A percentile compares a stretch with the other conserved stretches of the same genome.
phyloP scores from a whole-genome alignment of 2,888 invertebrate genomes.

The Drosophila phalerata region DNA sequence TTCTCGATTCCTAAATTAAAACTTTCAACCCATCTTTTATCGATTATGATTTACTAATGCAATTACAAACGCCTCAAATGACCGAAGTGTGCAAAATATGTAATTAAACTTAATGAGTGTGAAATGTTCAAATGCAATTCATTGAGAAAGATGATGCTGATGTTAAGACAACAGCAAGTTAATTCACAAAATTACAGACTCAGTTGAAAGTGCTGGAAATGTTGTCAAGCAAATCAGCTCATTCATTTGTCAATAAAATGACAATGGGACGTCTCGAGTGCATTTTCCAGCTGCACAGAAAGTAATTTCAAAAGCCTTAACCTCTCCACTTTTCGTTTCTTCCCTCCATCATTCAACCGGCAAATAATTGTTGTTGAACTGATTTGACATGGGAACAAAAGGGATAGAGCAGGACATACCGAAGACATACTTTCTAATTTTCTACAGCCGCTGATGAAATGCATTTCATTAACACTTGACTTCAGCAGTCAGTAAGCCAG shows the following conservation, averaged over 20 bases:
- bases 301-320: slow-evolving; percentile 20
- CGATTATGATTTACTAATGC: neutral
- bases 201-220: slow-evolving; percentile 40
- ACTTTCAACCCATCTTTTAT: neutral
- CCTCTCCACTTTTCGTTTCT: neutral
- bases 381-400: slow-evolving; percentile 15
- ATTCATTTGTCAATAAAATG: slow-evolving; percentile 77
- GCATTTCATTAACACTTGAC: slow-evolving; percentile 59
- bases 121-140: slow-evolving; percentile 58
- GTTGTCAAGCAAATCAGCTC: slow-evolving; percentile 67
- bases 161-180: slow-evolving; percentile 38
- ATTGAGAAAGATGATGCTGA: slow-evolving; percentile 18
- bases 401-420: neutral
- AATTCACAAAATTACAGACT: slow-evolving; percentile 51
- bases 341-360: neutral
- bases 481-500: neutral
- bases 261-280: slow-evolving; percentile 62
- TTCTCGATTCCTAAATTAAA: neutral
- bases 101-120: slow-evolving; percentile 77
- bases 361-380: slow-evolving; percentile 66
- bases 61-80: slow-evolving; percentile 32
- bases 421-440: slow-evolving; percentile 1
- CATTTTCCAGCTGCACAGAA: slow-evolving; percentile 23
- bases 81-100: slow-evolving; percentile 57
- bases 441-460: slow-evolving; percentile 43